Percentiles rank a stretch among this genome's conserved stretches.
Evolutionary conservation across 2,113 vertebrate species (phyloP).

Genomic region (Garra rufa): DNA sequence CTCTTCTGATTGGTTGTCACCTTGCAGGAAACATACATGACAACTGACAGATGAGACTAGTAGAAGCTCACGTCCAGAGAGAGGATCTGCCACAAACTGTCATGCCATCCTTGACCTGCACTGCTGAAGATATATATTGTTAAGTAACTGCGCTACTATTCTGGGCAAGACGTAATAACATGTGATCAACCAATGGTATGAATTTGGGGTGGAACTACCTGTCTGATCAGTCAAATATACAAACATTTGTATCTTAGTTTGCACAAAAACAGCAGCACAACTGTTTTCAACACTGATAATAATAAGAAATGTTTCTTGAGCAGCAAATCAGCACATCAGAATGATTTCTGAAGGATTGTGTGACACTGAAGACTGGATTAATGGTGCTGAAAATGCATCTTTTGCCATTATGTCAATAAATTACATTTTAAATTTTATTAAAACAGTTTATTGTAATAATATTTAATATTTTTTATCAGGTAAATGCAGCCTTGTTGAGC

Average conservation of each 20-base stretch:
- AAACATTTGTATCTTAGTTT: background rate
- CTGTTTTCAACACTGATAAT: background rate
- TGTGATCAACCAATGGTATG: background rate
- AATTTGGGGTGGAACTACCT: background rate
- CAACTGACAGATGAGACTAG: background rate
- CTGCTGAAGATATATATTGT: background rate
- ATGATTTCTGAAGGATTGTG: background rate
- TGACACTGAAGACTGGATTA: background rate
- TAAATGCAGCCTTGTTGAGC: background rate
- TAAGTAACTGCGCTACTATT: background rate
- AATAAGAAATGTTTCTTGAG: background rate
- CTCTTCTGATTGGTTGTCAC: background rate
- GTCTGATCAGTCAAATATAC: background rate
- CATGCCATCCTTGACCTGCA: slow-evolving; percentile 2
- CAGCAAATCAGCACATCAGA: background rate
- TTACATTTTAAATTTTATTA: background rate
- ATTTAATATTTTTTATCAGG: background rate
- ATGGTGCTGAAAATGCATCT: background rate
- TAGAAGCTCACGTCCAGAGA: background rate
- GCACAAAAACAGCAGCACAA: background rate
- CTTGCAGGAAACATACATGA: background rate
- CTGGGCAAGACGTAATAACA: background rate
- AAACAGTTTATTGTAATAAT: background rate
- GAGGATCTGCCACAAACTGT: background rate
- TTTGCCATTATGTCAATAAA: background rate